Evolutionary conservation across 2,888 invertebrate genomes (phyloP), one percentile per base, ranked within the genome.

Genomic region (Halictus quadricinctus): DNA sequence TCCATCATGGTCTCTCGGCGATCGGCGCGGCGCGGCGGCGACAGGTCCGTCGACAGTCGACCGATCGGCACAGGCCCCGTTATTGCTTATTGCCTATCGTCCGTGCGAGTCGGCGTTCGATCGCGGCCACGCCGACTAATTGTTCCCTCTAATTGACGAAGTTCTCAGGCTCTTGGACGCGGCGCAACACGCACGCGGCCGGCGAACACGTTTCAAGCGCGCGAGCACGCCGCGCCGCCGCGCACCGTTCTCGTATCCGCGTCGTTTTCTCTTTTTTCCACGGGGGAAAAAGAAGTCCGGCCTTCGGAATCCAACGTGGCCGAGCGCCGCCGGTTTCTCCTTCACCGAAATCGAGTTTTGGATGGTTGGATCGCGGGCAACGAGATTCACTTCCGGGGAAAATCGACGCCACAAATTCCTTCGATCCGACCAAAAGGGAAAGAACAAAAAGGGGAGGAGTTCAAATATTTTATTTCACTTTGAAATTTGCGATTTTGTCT

Each of bases 101-200:
- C 88, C 83, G 54, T 66, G 66, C 66, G 25, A 48, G 48, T 36
- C 50, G 76, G 76, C 66, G 50, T 76, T 64, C 80, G 87, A 87
- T 85, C 87, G 83, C 87, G 74, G 84, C 77, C 80, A 76, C 87
- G 78, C 80, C 91, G 91, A 91, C 92, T 94, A 94, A 94, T 94
- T 93, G 92, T 93, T 93, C 84, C 90, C 92, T 90, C 92, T 94
- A 94, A 94, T 94, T 94, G 94, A 94, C 92, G 90, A 93, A 92
- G 93, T 94, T 94, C 94, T 94, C 94, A 94, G 93, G 93, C 93
- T 91, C 76, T 79, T n/a, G 88, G 76, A 64, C 78, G 85, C 54
- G 72, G 81, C 82, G 58, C 12, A 58, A 58, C 58, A 64, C 64
- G 29, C 64, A 58, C 70, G n/a, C 70, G 43, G 70, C n/a, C 21